Evolutionary conservation across 2,888 invertebrate species (phyloP).

Genomic region (Drosophila cracens): DNA sequence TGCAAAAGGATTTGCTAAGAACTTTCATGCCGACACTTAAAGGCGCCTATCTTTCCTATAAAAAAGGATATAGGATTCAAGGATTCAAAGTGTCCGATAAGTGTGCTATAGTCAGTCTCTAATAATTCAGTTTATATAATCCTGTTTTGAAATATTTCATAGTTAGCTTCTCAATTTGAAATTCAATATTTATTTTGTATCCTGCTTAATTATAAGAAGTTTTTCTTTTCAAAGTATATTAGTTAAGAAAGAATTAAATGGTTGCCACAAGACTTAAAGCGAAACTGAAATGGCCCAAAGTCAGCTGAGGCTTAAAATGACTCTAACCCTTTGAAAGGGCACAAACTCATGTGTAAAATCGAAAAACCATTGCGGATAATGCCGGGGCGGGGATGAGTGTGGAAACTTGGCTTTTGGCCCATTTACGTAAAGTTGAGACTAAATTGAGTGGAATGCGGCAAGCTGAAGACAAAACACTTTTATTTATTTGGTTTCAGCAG

Average conservation of each 20-base stretch:
- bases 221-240: not conserved
- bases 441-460: conserved; percentile 69
- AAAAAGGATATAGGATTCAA: not conserved
- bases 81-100: not conserved
- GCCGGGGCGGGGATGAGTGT: not conserved
- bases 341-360: conserved; percentile 22
- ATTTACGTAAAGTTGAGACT: conserved; percentile 58
- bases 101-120: not conserved
- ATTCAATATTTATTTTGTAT: not conserved
- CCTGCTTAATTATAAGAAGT: not conserved
- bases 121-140: not conserved
- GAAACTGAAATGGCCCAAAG: not conserved
- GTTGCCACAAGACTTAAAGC: not conserved
- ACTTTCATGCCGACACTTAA: conserved; percentile 12
- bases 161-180: not conserved
- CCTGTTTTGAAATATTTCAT: not conserved
- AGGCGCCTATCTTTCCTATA: not conserved
- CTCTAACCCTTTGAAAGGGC: conserved; percentile 32
- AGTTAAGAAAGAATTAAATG: not conserved
- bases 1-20: conserved; percentile 4
- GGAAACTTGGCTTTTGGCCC: conserved; percentile 35
- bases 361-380: conserved; percentile 1
- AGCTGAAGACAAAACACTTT: conserved; percentile 44
- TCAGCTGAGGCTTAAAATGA: not conserved
- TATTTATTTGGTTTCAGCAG: conserved; percentile 41